Evolutionary conservation across 2,113 vertebrate genomes (phyloP), one percentile per base, ranked within the genome.

Genomic region (Pterocles orientalis): DNA sequence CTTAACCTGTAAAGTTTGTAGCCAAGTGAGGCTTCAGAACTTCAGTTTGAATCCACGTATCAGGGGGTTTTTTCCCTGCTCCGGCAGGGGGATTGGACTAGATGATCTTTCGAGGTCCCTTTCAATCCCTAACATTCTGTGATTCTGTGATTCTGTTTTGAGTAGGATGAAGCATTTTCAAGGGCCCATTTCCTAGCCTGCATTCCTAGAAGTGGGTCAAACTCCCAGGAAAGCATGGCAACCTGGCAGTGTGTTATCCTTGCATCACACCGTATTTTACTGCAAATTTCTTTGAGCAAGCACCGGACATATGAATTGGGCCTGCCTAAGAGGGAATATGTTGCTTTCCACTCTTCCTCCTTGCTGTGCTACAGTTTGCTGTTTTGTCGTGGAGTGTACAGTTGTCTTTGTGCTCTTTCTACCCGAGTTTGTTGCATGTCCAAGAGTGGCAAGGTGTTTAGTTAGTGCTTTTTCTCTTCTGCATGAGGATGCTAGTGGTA

Each of bases 301-400:
- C 41, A 76, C 13, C 4, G 36, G 92, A 85, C 15, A 9, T 88
- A 33, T 19, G 31, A 71, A 20, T 65, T 72, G 43, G 86, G 36
- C 70, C 91, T 96, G 86, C 94, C 73, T 95, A 80, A 94, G 87
- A 93, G 79, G 95, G 90, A 97, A 94, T 97, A 97, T 92, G 88
- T 96, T 95, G 76, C 86, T 97, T 77, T 95, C 96, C 83, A 76
- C 68, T 96, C 73, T 95, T 95, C 89, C 72, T 80, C 90, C 29
- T 94, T 94, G 77, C 43, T 96, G 73, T 97, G 64, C 94, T 92
- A 83, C 33, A 84, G 54, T 96, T 97, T 82, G 57, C 50, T 92
- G 50, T 96, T 87, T 75, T 96, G 93, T 98, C 34, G 29, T 95
- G 92, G 90, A 92, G 65, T 96, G 88, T 97, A 41, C 56, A 60